Base-by-base conservation (phyloP, 2,113 vertebrate genomes). In the Phalacrocorax pelagicus region DNA sequence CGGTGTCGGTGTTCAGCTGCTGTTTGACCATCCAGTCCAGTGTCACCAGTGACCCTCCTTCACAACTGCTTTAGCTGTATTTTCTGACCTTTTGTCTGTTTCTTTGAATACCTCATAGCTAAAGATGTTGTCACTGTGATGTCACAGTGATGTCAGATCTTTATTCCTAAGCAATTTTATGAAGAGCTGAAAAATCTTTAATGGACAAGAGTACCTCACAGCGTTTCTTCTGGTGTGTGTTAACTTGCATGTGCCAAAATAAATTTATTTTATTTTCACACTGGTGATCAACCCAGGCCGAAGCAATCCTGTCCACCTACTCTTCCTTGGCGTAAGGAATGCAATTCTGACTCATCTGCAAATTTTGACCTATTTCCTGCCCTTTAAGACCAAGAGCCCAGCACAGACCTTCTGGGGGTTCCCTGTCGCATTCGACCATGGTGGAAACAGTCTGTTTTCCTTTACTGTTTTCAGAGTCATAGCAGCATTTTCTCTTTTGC, bases 401-500 rank as follows among this genome's bases (percentile, higher is more conserved):
- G 74, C 42, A 49, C 16, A 49, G 71, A 34, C 59, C 38, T 55
- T 29, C 40, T 13, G 23, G 52, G 57, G 47, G 26, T 7, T 57
- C 61, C 54, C 20, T 29, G 26, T 1, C 34, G 34, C 54, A 7
- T 6, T 11, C 0, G 3, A 27, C 44, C 34, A 6, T 1, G 24
- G 17, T 62, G 49, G 13, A 52, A 63, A 79, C 0, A 0, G 15
- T 22, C 20, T 4, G 0, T 24, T n/a, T 29, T 10, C 9, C 42
- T 52, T 26, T 9, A 6, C 18, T 15, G 21, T 22, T 81, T 77
- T 63, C 59, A 58, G 54, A 81, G 75, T 51, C 81, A 24, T 1
- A 80, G 57, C 27, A 85, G 80, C 42, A 15, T 32, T 22, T 78
- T 61, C 44, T 61, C 57, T 12, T 26, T 46, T 3, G 1, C 16